Base-by-base conservation (phyloP, 2,113 vertebrate genomes). In the Pampusana beccarii region DNA sequence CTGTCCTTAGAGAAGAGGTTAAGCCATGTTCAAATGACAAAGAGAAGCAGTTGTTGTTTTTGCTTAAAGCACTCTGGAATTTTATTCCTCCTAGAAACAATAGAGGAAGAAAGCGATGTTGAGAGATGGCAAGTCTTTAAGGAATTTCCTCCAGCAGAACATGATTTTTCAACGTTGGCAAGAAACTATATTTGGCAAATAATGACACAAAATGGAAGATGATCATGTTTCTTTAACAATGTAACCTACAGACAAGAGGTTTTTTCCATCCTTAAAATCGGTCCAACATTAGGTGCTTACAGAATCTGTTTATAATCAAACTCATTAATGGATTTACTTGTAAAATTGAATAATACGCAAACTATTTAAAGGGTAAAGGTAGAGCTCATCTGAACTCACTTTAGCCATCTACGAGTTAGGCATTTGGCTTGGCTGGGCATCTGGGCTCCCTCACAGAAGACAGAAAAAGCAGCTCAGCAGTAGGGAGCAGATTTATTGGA, bases 11-110 rank as follows among this genome's bases (percentile, higher is more conserved):
- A 67, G 61, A 71, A 80, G 80, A 92, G 83, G 88, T 84, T 84
- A 93, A 94, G 80, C 60, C 70, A 84, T 5, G 16, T 93, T 89
- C 91, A 79, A 75, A 75, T 61, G 61, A 91, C 91, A 96, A 87
- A 92, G 65, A 84, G 60, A 94, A 90, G 65, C 72, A 86, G 40
- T 57, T 51, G 67, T 73, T 2, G 4, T 53, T 86, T 92, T 86
- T 67, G 60, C 90, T 87, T 72, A 87, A 89, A 95, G 91, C 80
- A 65, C 65, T 95, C 24, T 61, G 70, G 65, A 79, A 70, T 95
- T 92, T 86, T 81, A 79, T 75, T 93, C 89, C 94, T 92, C 84
- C 89, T 65, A 95, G 84, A 96, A 97, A 96, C 89, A 97, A 97
- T 85, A 95, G 94, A 84, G 66, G 7, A 89, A n/a, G 34, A 77